A percentile compares a stretch with the other conserved stretches of the same genome.
Evolutionary conservation across 2,113 vertebrate species (phyloP).

Genomic region (Camelus dromedarius): DNA sequence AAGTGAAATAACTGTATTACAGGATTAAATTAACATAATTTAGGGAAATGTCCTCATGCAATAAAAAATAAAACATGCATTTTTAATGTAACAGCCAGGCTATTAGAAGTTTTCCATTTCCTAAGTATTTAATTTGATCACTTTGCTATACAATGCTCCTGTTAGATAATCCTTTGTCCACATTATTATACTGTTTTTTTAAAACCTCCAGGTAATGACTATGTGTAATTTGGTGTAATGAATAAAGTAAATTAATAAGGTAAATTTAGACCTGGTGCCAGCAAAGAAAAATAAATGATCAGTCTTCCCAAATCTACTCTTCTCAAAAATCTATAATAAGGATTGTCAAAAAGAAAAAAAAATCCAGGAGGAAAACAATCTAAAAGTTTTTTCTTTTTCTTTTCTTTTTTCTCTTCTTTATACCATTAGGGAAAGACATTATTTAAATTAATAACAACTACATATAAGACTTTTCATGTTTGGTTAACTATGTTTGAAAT

Average conservation of each 20-base stretch:
- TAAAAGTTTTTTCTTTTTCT: background rate
- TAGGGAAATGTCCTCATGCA: background rate
- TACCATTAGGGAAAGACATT: background rate
- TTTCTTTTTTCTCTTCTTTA: background rate
- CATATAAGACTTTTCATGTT: background rate
- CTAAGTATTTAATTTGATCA: slow-evolving; percentile 1
- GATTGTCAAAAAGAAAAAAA: background rate
- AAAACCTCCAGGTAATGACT: background rate
- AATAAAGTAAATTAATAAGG: background rate
- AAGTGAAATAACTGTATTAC: background rate
- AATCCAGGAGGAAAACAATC: background rate
- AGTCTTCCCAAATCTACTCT: background rate
- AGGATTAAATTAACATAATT: slow-evolving; percentile 46
- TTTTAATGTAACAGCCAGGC: background rate
- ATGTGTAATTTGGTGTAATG: background rate
- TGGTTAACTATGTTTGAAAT: background rate
- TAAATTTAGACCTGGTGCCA: background rate
- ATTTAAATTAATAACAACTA: slow-evolving; percentile 4
- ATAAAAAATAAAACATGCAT: slow-evolving; percentile 34
- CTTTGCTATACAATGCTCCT: background rate
- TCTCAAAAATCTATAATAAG: background rate
- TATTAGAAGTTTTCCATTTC: background rate
- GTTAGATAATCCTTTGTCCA: background rate
- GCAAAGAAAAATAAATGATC: background rate
- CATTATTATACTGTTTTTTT: background rate